Base-by-base conservation (phyloP, 2,888 invertebrate genomes). In the Drosophila mimetica region DNA sequence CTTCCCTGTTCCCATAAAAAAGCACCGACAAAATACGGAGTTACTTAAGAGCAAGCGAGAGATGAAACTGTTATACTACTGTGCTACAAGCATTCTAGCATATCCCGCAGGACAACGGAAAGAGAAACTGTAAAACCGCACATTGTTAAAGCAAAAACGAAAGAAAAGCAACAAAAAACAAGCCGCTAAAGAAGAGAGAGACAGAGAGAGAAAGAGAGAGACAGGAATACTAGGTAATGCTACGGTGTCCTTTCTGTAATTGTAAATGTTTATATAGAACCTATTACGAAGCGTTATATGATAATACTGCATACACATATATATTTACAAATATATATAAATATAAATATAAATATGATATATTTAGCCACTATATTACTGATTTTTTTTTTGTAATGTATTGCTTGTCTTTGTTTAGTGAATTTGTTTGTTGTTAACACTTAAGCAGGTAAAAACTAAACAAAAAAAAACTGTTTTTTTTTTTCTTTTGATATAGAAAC, bases 11-110 rank as follows among this genome's bases (percentile, higher is more conserved):
- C 14, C 5, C n/a, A 20, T 32, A 18, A n/a, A 36, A 22, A 25
- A 18, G 2, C 25, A 16, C 28, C 28, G 9, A 14, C 37, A 28
- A 39, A 14, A 14, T 22, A 30, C 44, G 18, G 57, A 48, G 37
- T 18, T 39, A 47, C 22, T n/a, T 47, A 47, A 20, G 59, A 42
- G 41, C 18, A 32, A 64, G 64, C 41, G 36, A 67, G 42, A 34
- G 28, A 46, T 16, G 55, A 57, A 71, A 72, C 42, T 59, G 85
- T 85, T 80, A 85, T 85, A 85, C 79, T 79, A 86, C 74, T 83
- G 78, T 81, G 81, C 81, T 81, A 76, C 67, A 83, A 86, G 83
- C 79, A 79, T 65, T 54, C 37, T 50, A 57, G 57, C 71, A 60
- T 53, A 69, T 37, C 50, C 70, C 47, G 36, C 34, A 63, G 59